These are phyloP conservation scores for Recurvirostra avosetta DNA, from an alignment of 2,113 vertebrate species.

Conservation along the genomic window DNA sequence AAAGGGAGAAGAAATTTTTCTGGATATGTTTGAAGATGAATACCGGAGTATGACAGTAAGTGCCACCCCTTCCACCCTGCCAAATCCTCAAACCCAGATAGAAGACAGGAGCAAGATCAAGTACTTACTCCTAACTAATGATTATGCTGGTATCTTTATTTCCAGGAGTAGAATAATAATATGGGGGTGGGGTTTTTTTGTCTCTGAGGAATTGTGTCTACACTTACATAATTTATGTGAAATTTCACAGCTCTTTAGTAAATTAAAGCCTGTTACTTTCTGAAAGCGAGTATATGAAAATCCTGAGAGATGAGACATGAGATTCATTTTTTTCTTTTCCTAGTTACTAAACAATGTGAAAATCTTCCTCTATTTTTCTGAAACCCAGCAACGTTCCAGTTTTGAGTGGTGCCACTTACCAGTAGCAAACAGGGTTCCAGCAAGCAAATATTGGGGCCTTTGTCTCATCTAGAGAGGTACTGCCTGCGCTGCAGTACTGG, in stretches of 20 bases:
- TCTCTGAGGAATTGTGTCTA: neutral
- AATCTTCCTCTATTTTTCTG: neutral
- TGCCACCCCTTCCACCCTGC: neutral
- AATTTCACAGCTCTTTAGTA: neutral
- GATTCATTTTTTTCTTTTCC: neutral
- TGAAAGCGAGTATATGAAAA: neutral
- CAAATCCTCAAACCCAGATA: neutral
- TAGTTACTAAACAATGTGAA: neutral
- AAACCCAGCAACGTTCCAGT: neutral
- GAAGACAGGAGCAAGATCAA: neutral
- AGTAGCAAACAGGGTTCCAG: neutral
- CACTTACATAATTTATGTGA: fast-evolving
- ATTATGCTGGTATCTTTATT: neutral
- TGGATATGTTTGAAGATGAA: conserved; percentile 99
- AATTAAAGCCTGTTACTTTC: neutral
- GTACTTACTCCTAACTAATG: neutral
- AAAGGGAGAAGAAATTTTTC: conserved; percentile 97
- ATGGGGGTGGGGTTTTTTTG: neutral
- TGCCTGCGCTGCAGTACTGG: fast-evolving
- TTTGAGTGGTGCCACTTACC: neutral
- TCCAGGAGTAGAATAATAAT: neutral
- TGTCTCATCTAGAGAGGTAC: neutral
- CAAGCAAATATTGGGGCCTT: fast-evolving
- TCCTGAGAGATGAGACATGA: neutral
- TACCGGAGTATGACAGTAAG: conserved; percentile 96